Evolutionary conservation across 2,888 invertebrate genomes (phyloP).

Genomic region (Drosophila kuntzei): DNA sequence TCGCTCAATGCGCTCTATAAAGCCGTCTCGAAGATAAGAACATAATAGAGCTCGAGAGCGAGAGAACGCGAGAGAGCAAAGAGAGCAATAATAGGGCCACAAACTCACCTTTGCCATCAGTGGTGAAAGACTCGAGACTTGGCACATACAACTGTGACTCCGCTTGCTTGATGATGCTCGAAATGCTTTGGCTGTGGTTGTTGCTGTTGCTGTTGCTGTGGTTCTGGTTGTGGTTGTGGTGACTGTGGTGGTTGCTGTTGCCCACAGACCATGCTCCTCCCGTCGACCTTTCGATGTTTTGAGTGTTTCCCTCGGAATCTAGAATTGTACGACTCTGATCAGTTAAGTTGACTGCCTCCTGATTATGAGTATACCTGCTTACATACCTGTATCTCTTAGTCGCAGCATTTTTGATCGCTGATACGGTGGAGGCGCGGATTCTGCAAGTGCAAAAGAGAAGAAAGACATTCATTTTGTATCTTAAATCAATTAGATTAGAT

Average conservation of each 20-base stretch:
- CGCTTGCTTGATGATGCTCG: slow-evolving; percentile 62
- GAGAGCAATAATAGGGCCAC: slow-evolving; percentile 21
- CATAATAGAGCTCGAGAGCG: slow-evolving; percentile 30
- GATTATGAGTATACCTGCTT: slow-evolving; percentile 4
- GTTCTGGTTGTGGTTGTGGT: slow-evolving; percentile 37
- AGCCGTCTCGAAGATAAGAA: slow-evolving; percentile 51
- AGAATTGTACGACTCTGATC: slow-evolving; percentile 20
- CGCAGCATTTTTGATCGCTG: slow-evolving; percentile 90
- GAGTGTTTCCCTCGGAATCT: slow-evolving; percentile 89
- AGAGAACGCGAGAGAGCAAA: slow-evolving; percentile 10
- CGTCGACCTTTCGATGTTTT: slow-evolving; percentile 73
- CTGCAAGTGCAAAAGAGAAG: slow-evolving; percentile 85
- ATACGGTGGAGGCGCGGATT: slow-evolving; percentile 94
- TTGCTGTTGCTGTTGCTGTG: slow-evolving; percentile 42
- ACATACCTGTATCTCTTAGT: slow-evolving; percentile 92
- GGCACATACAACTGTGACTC: slow-evolving; percentile 70
- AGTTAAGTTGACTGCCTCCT: slow-evolving; percentile 13
- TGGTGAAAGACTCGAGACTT: slow-evolving; percentile 90
- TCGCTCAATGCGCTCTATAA: slow-evolving; percentile 34
- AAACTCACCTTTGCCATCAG: slow-evolving; percentile 92
- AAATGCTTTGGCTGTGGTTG: slow-evolving; percentile 64
- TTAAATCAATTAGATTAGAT: background rate
- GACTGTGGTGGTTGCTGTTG: slow-evolving; percentile 50
- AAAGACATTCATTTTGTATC: background rate
- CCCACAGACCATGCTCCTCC: slow-evolving; percentile 52